Percentiles rank a stretch among this genome's conserved stretches.
phyloP scores from a whole-genome alignment of 2,888 invertebrate genomes.

The Notodonta ziczac region DNA sequence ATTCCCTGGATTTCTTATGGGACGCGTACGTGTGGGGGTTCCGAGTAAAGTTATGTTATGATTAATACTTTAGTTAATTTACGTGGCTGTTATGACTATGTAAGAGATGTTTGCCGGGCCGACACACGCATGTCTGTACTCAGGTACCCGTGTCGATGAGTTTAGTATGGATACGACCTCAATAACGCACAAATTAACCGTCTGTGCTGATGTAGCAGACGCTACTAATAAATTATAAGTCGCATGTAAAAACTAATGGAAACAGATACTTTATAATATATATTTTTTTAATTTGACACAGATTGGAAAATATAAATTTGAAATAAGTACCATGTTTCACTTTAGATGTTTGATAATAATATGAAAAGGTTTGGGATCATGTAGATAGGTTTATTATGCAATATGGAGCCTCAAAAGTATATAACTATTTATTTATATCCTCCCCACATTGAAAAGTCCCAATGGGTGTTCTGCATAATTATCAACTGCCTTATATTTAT shows the following conservation, averaged over 20 bases:
- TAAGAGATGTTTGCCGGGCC: constrained; percentile 20
- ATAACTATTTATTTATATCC: too few species aligned
- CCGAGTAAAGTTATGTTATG: constrained; percentile 12
- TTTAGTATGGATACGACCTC: constrained; percentile 30
- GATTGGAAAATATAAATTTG: too few species aligned
- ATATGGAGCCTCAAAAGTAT: too few species aligned
- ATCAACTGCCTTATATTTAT: too few species aligned
- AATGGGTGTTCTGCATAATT: too few species aligned
- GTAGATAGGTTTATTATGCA: too few species aligned
- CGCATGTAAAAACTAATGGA: constrained; percentile 5
- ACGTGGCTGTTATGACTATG: constrained; percentile 34
- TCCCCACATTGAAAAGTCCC: too few species aligned
- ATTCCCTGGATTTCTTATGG: constrained; percentile 16
- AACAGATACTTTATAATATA: neutral
- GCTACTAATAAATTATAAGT: constrained; percentile 13
- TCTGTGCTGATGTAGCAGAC: constrained; percentile 14
- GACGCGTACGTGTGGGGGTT: constrained; percentile 21
- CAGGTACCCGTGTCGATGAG: constrained; percentile 12
- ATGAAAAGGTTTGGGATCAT: too few species aligned
- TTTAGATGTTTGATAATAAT: too few species aligned
- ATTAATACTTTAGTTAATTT: constrained; percentile 38
- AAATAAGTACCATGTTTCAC: too few species aligned
- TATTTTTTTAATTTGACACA: too few species aligned
- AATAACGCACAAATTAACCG: constrained; percentile 15
- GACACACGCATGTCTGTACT: constrained; percentile 8